Conservation (phyloP, 2,113 vertebrate genomes). For the Dendropsophus ebraccatus region DNA sequence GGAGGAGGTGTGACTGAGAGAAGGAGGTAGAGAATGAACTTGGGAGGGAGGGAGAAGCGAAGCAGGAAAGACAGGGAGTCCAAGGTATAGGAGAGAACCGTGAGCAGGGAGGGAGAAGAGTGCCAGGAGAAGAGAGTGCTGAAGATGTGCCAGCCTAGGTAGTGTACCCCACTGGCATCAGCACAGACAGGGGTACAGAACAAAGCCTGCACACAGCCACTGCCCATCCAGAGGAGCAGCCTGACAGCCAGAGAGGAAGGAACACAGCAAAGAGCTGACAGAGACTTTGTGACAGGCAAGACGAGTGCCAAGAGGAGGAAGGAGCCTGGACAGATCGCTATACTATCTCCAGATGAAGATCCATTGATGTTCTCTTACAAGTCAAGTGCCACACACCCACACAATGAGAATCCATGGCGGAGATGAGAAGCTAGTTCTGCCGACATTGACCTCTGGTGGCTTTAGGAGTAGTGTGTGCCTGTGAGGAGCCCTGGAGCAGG, state of each 20-base stretch:
- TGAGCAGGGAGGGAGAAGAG: not conserved
- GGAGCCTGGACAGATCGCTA: not conserved
- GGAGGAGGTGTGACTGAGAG: conserved; percentile 33
- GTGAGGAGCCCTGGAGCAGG: not conserved
- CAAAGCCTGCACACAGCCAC: not conserved
- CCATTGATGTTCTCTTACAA: not conserved
- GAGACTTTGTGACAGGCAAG: not conserved
- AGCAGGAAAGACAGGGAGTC: conserved; percentile 11
- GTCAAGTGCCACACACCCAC: not conserved
- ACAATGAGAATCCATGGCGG: conserved; percentile 40
- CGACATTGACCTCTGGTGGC: not conserved
- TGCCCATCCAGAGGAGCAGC: not conserved
- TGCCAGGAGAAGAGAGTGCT: not conserved
- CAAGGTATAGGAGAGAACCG: conserved; percentile 39
- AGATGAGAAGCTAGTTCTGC: not conserved
- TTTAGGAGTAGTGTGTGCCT: not conserved
- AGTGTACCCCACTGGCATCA: not conserved
- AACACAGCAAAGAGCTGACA: not conserved
- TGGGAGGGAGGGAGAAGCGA: conserved; percentile 32
- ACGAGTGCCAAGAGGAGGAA: not conserved
- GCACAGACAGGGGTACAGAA: conserved; percentile 8
- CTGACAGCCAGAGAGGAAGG: not conserved
- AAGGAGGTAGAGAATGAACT: conserved; percentile 37
- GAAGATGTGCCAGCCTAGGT: not conserved
- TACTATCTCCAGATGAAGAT: not conserved